Percentiles rank a stretch among this genome's conserved stretches.
Evolutionary conservation across 2,113 vertebrate species (phyloP).

Genomic region (Gallinago undulata): DNA sequence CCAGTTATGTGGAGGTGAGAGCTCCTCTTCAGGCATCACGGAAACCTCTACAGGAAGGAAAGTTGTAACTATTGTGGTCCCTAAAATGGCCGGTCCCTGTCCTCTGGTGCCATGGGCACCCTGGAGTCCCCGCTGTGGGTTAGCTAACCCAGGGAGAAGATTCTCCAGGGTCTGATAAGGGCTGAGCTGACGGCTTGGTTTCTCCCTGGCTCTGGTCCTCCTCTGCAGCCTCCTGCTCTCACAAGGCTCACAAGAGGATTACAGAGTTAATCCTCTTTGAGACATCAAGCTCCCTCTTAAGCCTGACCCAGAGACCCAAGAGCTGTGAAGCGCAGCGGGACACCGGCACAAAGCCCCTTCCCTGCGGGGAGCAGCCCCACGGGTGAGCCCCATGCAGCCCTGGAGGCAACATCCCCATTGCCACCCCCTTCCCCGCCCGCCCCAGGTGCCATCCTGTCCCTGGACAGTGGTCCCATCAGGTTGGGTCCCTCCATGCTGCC

Average conservation of each 20-base stretch:
- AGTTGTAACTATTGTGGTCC: not conserved
- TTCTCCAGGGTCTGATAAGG: not conserved
- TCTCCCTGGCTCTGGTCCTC: not conserved
- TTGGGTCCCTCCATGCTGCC: not conserved
- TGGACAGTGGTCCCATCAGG: not conserved
- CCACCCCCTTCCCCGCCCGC: rapidly evolving
- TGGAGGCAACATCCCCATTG: not conserved
- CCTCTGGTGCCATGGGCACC: not conserved
- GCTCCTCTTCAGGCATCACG: not conserved
- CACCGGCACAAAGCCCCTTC: not conserved
- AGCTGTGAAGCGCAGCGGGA: not conserved
- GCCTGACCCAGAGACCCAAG: not conserved
- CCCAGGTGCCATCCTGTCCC: not conserved
- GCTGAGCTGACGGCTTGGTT: not conserved
- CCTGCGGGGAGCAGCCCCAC: not conserved
- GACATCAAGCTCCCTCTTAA: not conserved
- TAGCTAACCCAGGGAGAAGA: not conserved
- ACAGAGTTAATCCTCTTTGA: conserved; percentile 1
- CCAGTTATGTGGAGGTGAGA: not conserved
- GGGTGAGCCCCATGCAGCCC: not conserved
- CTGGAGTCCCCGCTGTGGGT: rapidly evolving
- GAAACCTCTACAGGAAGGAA: not conserved
- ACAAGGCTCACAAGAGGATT: conserved; percentile 4
- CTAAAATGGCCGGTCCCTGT: not conserved
- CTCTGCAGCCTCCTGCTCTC: rapidly evolving